phyloP scores from a whole-genome alignment of 2,797 vertebrate species.

The Schizopygopsis malacanthus region DNA sequence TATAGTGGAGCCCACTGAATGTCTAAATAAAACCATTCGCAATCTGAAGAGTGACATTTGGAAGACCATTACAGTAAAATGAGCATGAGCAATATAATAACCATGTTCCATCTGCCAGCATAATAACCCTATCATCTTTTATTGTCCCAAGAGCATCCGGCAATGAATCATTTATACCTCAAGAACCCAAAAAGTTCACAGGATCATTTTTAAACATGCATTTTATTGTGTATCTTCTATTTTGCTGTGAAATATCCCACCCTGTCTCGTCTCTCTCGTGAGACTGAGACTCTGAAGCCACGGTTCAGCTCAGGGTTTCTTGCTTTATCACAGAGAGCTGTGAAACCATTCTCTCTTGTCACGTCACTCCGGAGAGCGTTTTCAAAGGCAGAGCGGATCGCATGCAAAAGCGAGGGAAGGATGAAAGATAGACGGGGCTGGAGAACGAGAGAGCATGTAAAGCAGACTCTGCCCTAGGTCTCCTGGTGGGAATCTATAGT shows the following conservation, averaged over 20 bases:
- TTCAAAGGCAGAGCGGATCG: constrained; percentile 48
- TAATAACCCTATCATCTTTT: constrained; percentile 37
- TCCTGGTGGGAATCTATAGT: constrained; percentile 54
- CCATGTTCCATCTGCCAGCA: constrained; percentile 45
- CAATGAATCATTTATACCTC: constrained; percentile 21
- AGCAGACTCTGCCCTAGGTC: constrained; percentile 50
- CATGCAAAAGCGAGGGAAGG: constrained; percentile 34
- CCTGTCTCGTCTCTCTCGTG: constrained; percentile 5
- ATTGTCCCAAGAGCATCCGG: constrained; percentile 30
- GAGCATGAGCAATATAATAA: constrained; percentile 23
- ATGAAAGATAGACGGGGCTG: constrained; percentile 27
- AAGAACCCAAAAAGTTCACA: not conserved
- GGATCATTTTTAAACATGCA: not conserved
- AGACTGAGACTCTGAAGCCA: constrained; percentile 2
- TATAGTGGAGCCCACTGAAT: not conserved
- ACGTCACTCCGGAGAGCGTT: constrained; percentile 45
- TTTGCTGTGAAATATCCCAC: constrained; percentile 22
- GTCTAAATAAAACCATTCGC: constrained; percentile 3
- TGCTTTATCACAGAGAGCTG: constrained; percentile 47
- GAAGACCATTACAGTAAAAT: constrained; percentile 21
- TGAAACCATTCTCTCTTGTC: constrained; percentile 55
- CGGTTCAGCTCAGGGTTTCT: constrained; percentile 8
- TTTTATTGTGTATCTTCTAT: constrained; percentile 9
- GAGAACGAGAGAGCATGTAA: constrained; percentile 44
- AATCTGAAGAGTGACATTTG: not conserved